Evolutionary conservation across 2,888 invertebrate genomes (phyloP).

Genomic region (Brachycybe producta): DNA sequence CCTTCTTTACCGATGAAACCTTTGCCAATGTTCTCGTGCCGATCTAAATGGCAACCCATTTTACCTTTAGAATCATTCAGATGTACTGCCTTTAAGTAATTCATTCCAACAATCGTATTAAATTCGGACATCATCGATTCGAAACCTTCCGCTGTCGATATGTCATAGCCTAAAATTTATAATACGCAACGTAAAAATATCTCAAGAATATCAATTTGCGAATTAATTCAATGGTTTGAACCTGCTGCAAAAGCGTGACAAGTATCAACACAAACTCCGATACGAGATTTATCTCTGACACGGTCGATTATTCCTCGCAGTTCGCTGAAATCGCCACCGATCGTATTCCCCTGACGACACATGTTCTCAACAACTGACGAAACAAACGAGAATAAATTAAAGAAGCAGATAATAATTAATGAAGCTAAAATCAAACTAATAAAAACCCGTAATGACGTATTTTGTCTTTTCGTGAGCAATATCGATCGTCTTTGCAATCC

Average conservation of each 20-base stretch:
- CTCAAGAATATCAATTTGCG: neutral
- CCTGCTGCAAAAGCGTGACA: constrained; percentile 39
- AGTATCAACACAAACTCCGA: constrained; percentile 30
- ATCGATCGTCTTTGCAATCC: constrained; percentile 33
- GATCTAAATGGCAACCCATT: constrained; percentile 35
- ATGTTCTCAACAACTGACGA: constrained; percentile 32
- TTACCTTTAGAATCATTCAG: constrained; percentile 40
- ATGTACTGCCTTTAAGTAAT: constrained; percentile 38
- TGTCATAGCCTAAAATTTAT: constrained; percentile 33
- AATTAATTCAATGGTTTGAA: constrained; percentile 20
- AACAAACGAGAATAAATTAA: too few relatives aligned
- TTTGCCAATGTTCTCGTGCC: constrained; percentile 39
- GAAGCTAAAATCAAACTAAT: neutral
- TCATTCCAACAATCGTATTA: constrained; percentile 33
- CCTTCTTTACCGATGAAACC: constrained; percentile 35
- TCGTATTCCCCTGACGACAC: constrained; percentile 32
- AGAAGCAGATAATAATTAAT: constrained; percentile 2
- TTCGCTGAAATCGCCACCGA: constrained; percentile 31
- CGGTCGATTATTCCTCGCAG: constrained; percentile 25
- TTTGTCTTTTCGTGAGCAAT: constrained; percentile 29
- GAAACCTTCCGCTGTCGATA: constrained; percentile 32
- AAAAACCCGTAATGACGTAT: constrained; percentile 23
- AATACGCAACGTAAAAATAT: constrained; percentile 12
- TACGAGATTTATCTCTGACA: constrained; percentile 25
- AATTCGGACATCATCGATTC: constrained; percentile 33